Conservation (phyloP, 2,797 vertebrate genomes). For the Syndactyla subalaris region DNA sequence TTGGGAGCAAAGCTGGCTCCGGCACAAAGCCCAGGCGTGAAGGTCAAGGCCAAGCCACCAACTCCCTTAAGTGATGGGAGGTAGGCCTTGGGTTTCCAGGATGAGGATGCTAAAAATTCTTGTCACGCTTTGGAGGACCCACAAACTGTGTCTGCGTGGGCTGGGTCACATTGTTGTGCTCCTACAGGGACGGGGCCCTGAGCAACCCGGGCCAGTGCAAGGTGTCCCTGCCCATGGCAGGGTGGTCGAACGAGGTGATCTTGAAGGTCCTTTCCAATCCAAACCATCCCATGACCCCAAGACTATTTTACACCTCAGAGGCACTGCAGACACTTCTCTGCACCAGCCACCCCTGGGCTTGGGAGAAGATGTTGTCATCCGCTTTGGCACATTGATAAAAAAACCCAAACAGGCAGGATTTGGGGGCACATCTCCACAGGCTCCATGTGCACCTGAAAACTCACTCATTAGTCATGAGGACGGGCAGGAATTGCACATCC, state of each 20-base stretch:
- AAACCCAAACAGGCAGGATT: neutral
- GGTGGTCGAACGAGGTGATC: neutral
- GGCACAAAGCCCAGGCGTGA: neutral
- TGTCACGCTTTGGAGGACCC: rapidly evolving
- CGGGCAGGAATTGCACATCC: constrained; percentile 14
- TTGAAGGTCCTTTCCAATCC: neutral
- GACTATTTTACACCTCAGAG: rapidly evolving
- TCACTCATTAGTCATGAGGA: constrained; percentile 22
- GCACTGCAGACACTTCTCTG: neutral
- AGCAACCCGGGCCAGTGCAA: rapidly evolving
- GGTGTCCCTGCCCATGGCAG: neutral
- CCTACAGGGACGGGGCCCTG: rapidly evolving
- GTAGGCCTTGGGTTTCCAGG: neutral
- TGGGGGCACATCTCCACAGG: neutral
- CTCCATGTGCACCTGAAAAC: constrained; percentile 29
- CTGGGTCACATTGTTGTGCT: rapidly evolving
- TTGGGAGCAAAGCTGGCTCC: neutral
- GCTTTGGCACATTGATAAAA: rapidly evolving
- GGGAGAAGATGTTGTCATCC: neutral
- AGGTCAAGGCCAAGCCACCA: neutral
- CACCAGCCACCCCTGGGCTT: neutral
- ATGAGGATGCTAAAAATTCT: neutral
- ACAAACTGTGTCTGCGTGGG: rapidly evolving
- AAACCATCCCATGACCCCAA: neutral
- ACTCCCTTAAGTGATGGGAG: neutral